These are phyloP conservation scores for Hirtodrosophila cameraria DNA, from an alignment of 2,888 invertebrate species.

Conservation along the genomic window DNA sequence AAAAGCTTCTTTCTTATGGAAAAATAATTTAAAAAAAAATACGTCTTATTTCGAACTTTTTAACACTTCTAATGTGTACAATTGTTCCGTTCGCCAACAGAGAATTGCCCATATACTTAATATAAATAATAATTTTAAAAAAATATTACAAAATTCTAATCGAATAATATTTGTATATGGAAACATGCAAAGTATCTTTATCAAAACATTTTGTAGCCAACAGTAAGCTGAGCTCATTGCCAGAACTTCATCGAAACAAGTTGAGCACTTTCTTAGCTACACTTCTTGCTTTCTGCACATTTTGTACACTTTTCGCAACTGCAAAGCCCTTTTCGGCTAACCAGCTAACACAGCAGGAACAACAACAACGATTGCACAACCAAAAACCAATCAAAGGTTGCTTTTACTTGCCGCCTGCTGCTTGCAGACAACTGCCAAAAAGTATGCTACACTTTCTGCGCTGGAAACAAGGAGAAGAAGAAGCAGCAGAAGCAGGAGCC, in stretches of 20 bases:
- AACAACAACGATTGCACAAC: conserved; percentile 26
- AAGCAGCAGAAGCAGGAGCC: conserved; percentile 11
- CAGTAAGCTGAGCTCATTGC: conserved; percentile 13
- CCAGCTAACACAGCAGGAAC: conserved; percentile 24
- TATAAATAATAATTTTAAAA: too few species aligned
- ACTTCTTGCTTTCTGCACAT: background rate
- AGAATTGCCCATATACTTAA: too few species aligned
- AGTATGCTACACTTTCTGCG: conserved; percentile 62
- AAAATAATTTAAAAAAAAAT: too few species aligned
- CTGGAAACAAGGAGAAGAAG: conserved; percentile 1
- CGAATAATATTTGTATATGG: too few species aligned
- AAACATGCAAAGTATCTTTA: background rate
- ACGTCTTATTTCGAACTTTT: too few species aligned
- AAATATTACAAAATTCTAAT: too few species aligned
- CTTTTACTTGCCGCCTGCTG: conserved; percentile 23
- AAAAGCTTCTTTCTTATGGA: too few species aligned
- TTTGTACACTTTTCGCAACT: conserved; percentile 9
- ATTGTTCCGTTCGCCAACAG: too few species aligned
- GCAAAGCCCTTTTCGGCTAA: conserved; percentile 31
- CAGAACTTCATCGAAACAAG: conserved; percentile 18
- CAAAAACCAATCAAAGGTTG: conserved; percentile 59
- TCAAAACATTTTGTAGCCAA: background rate
- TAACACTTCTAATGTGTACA: too few species aligned
- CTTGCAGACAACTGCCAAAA: conserved; percentile 58
- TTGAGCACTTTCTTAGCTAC: conserved; percentile 23